These are phyloP conservation scores for Phyllotis vaccarum DNA, from an alignment of 2,797 vertebrate species.

Conservation along the genomic window DNA sequence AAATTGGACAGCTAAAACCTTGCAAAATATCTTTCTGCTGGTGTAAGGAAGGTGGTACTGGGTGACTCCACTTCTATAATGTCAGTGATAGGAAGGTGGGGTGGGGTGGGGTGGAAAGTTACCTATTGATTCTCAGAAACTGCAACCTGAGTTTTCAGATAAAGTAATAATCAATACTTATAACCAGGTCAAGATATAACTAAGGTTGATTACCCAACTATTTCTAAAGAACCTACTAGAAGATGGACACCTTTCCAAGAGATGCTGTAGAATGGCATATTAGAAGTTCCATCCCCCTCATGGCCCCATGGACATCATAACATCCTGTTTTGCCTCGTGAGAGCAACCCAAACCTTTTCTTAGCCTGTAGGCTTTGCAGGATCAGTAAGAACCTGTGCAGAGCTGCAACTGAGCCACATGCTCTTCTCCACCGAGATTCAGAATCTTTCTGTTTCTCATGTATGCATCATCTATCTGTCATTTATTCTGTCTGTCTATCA, in stretches of 20 bases:
- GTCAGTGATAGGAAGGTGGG: background rate
- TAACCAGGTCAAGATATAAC: conserved; percentile 16
- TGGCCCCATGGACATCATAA: no score
- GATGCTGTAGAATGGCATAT: background rate
- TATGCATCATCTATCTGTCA: background rate
- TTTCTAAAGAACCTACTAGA: background rate
- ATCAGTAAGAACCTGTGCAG: no score
- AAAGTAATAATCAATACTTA: conserved; percentile 29
- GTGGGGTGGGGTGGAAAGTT: background rate
- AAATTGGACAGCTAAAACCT: conserved; percentile 53
- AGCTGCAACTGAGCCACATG: fast-evolving
- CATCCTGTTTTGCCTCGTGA: background rate
- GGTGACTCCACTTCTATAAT: background rate
- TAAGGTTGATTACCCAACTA: conserved; percentile 7
- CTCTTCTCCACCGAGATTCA: background rate
- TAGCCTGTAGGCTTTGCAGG: background rate
- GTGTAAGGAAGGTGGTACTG: background rate
- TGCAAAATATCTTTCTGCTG: background rate
- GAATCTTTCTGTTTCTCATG: background rate
- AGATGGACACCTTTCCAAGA: background rate
- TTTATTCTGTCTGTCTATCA: background rate
- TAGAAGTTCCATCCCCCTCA: background rate
- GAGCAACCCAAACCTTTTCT: background rate
- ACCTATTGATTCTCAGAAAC: background rate
- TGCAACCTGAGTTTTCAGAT: background rate